phyloP scores from a whole-genome alignment of 2,888 invertebrate genomes.

The Shargacucullia verbasci region DNA sequence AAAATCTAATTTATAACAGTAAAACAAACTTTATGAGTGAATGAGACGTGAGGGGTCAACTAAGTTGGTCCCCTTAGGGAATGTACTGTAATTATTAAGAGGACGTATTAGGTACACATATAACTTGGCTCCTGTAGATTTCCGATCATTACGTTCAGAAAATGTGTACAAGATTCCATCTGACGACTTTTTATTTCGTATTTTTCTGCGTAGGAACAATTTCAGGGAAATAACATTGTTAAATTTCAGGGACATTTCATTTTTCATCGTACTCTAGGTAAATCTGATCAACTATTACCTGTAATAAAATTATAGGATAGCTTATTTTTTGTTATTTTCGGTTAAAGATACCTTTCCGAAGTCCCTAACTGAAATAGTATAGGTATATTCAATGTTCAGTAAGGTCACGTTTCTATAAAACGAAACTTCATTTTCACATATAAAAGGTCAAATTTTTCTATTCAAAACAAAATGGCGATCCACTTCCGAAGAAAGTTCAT shows the following conservation, averaged over 20 bases:
- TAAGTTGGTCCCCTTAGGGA: conserved; percentile 22
- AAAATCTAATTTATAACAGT: conserved; percentile 29
- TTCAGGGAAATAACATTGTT: too few relatives aligned
- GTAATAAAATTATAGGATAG: too few relatives aligned
- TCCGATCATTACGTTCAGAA: conserved; percentile 6
- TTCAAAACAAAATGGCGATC: conserved; percentile 28
- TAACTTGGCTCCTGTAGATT: conserved; percentile 3
- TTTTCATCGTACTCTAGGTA: too few relatives aligned
- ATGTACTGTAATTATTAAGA: not conserved
- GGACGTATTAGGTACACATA: conserved; percentile 8
- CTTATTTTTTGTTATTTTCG: too few relatives aligned
- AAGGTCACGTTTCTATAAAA: too few relatives aligned
- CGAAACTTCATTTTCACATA: too few relatives aligned
- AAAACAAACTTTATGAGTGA: conserved; percentile 12
- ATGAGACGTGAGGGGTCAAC: conserved; percentile 31
- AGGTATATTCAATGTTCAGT: too few relatives aligned
- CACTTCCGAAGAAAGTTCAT: conserved; percentile 29
- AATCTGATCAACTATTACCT: too few relatives aligned
- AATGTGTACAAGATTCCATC: not conserved
- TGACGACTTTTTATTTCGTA: not conserved
- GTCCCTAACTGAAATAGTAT: too few relatives aligned
- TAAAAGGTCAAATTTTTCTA: conserved; percentile 1
- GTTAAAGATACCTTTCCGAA: too few relatives aligned
- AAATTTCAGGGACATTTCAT: too few relatives aligned
- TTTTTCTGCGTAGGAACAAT: not conserved